phyloP scores from a whole-genome alignment of 2,888 invertebrate species.

The Mimas tiliae region DNA sequence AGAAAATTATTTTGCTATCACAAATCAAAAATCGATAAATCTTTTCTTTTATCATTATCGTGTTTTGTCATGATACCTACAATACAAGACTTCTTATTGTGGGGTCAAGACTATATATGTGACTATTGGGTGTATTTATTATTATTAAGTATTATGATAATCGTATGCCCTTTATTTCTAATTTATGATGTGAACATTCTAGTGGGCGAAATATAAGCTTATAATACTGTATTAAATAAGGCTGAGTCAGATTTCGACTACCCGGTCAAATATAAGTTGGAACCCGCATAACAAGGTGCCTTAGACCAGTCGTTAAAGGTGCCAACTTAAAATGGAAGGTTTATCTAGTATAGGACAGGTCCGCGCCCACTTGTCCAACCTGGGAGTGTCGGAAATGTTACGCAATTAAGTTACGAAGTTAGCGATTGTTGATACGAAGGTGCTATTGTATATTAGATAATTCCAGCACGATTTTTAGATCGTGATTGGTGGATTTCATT shows the following conservation, averaged over 20 bases:
- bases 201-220: background rate
- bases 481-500: constrained; percentile 5
- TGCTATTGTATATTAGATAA: constrained; percentile 28
- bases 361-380: constrained; percentile 57
- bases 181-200: constrained; percentile 9
- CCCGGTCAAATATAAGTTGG: background rate
- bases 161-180: constrained; percentile 5
- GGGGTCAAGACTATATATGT: too few relatives aligned
- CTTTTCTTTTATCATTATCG: too few relatives aligned
- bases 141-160: too few relatives aligned
- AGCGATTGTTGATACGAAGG: constrained; percentile 18
- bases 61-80: too few relatives aligned
- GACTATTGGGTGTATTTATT: too few relatives aligned
- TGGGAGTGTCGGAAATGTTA: constrained; percentile 39
- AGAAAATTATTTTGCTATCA: too few relatives aligned
- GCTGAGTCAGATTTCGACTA: background rate
- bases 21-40: too few relatives aligned
- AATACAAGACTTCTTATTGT: too few relatives aligned
- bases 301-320: too few relatives aligned
- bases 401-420: constrained; percentile 33
- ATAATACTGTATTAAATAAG: constrained; percentile 1
- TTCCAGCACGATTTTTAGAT: constrained; percentile 26
- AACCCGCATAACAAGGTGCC: background rate
- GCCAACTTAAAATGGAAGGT: background rate
- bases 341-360: background rate